Evolutionary conservation across 2,113 vertebrate species (phyloP), one percentile per base, ranked within the genome.

Genomic region (Chionis minor): DNA sequence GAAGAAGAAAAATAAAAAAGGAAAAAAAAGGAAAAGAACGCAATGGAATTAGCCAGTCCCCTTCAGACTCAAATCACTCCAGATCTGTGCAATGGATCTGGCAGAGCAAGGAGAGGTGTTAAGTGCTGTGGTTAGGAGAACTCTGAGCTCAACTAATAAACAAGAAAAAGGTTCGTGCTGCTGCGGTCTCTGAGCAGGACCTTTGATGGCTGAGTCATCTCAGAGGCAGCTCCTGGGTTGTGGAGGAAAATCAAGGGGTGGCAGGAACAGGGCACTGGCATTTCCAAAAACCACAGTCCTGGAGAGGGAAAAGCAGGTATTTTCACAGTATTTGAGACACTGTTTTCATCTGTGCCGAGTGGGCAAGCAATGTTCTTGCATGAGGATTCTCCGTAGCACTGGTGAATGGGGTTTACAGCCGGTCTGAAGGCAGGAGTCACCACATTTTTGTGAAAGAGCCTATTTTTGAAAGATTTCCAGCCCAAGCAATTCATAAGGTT

Each of bases 151-250:
- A 49, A 16, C n/a, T 15, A 42, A 86, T 56, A 61, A 73, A 49
- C 16, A 75, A 70, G 13, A 79, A 38, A 65, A 75, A 40, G 6
- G 38, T 58, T 78, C 19, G 47, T 78, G 40, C 27, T 0, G 0
- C 35, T 32, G 30, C 23, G 4, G 0, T 23, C 13, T 55, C 73
- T 59, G 42, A 77, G 35, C 18, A 9, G 47, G 47, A 67, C 42
- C 38, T 86, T 51, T 1, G 4, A 32, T 0, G 0, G 22, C 1
- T 52, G 51, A 62, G 10, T 75, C 17, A 63, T 44, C 23, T 4
- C 22, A 21, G 30, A 90, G 6, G 27, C 61, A 82, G 8, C 44
- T 88, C 56, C 38, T 65, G 49, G 35, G 22, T 66, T 2, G 1
- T 28, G 15, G 26, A 54, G 33, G 14, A 86, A 44, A 85, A 93